phyloP scores from a whole-genome alignment of 2,888 invertebrate species.

The Agonopterix heracliana region DNA sequence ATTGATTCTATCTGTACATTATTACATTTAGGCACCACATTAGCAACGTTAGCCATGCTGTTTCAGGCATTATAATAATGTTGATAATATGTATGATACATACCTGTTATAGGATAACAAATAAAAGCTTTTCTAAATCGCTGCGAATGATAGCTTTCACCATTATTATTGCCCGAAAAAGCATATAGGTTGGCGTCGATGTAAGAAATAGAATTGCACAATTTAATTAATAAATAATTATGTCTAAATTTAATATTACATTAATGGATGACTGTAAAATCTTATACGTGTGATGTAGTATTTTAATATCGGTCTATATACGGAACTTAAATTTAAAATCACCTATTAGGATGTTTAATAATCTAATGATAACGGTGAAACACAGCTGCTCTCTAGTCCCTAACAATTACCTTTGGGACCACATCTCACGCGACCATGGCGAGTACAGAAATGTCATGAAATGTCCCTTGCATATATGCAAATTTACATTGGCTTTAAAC shows the following conservation, averaged over 20 bases:
- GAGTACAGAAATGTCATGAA: not conserved
- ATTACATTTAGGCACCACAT: too few species aligned
- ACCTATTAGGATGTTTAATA: conserved; percentile 11
- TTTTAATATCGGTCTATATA: conserved; percentile 24
- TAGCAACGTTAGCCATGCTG: too few species aligned
- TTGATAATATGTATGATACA: too few species aligned
- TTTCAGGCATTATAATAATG: too few species aligned
- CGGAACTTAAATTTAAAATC: conserved; percentile 20
- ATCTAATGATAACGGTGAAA: conserved; percentile 10
- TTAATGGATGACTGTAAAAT: conserved; percentile 25
- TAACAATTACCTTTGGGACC: conserved; percentile 23
- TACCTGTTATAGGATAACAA: not conserved
- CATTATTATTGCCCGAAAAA: conserved; percentile 8
- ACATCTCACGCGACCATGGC: conserved; percentile 11
- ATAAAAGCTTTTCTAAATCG: not conserved
- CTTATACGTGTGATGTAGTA: conserved; percentile 25
- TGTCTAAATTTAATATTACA: conserved; percentile 17
- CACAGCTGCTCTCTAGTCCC: conserved; percentile 10
- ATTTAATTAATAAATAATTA: conserved; percentile 11
- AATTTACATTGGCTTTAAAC: not conserved
- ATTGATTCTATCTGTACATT: too few species aligned
- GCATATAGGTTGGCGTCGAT: conserved; percentile 6
- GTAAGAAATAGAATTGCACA: conserved; percentile 21
- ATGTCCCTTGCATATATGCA: too few species aligned
- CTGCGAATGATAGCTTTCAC: conserved; percentile 13